These are phyloP conservation scores for Gobio occitaniae DNA, from an alignment of 2,797 vertebrate species.

Conservation along the genomic window DNA sequence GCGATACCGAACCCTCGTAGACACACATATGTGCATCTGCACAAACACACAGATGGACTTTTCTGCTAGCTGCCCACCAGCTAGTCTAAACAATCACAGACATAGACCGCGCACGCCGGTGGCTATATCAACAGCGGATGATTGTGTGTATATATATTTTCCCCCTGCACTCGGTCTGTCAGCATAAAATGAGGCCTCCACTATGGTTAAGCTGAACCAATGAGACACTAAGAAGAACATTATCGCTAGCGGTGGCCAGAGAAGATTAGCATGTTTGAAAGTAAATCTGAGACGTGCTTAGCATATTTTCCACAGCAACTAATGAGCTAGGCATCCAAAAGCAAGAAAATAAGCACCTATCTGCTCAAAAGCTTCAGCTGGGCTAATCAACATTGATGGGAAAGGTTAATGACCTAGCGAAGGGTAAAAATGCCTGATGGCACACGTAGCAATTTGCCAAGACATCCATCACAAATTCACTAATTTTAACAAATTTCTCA, in stretches of 20 bases:
- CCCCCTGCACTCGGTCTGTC: slow-evolving; percentile 15
- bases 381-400: neutral
- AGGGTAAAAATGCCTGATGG: neutral
- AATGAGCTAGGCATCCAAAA: slow-evolving; percentile 22
- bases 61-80: slow-evolving; percentile 41
- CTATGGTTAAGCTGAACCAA: slow-evolving; percentile 36
- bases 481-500: neutral
- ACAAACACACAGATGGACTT: slow-evolving; percentile 46
- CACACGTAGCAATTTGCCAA: neutral
- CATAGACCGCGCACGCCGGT: slow-evolving; percentile 5
- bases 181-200: slow-evolving; percentile 43
- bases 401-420: slow-evolving; percentile 1
- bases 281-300: slow-evolving; percentile 39
- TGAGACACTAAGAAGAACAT: slow-evolving; percentile 42
- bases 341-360: slow-evolving; percentile 3
- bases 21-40: slow-evolving; percentile 22
- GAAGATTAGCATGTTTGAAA: slow-evolving; percentile 35
- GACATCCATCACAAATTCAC: neutral
- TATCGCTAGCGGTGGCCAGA: slow-evolving; percentile 20
- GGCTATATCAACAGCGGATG: slow-evolving; percentile 45
- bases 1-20: slow-evolving; percentile 15
- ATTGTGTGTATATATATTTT: slow-evolving; percentile 40
- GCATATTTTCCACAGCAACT: slow-evolving; percentile 21
- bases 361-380: slow-evolving; percentile 1
- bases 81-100: slow-evolving; percentile 51